A percentile compares a stretch with the other conserved stretches of the same genome.
These are phyloP conservation scores for Sarcophaga subvicina DNA, from an alignment of 2,888 invertebrate species.

Conservation along the genomic window DNA sequence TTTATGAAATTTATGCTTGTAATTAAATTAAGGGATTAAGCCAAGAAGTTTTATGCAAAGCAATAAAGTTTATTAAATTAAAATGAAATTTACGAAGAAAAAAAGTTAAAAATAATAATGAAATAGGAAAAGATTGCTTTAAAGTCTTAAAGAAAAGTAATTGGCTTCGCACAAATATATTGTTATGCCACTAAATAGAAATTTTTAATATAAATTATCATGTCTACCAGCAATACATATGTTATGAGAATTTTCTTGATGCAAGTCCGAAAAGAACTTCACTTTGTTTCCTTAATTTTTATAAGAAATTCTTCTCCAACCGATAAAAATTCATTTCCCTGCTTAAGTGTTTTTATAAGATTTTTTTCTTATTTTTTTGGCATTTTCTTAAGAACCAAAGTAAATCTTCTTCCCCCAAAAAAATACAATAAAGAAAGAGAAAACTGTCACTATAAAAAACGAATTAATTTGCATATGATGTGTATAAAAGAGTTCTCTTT, in stretches of 20 bases:
- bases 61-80: conserved; percentile 7
- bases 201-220: too few relatives aligned
- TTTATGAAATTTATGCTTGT: conserved; percentile 29
- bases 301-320: too few relatives aligned
- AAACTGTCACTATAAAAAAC: neutral
- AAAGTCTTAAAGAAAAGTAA: too few relatives aligned
- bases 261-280: too few relatives aligned
- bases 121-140: neutral
- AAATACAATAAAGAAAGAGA: neutral
- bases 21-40: conserved; percentile 57
- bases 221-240: too few relatives aligned
- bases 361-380: conserved; percentile 40
- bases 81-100: neutral
- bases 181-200: too few relatives aligned
- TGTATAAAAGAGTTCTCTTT: conserved; percentile 20
- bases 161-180: too few relatives aligned
- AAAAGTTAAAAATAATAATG: neutral
- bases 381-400: conserved; percentile 33
- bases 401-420: too few relatives aligned
- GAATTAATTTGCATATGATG: conserved; percentile 53
- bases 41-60: neutral
- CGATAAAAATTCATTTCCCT: neutral
- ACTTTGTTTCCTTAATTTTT: too few relatives aligned
- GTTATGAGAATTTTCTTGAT: too few relatives aligned
- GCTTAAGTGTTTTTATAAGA: conserved; percentile 19